Evolutionary conservation across 2,797 vertebrate species (phyloP).

Genomic region (Moxostoma hubbsi): DNA sequence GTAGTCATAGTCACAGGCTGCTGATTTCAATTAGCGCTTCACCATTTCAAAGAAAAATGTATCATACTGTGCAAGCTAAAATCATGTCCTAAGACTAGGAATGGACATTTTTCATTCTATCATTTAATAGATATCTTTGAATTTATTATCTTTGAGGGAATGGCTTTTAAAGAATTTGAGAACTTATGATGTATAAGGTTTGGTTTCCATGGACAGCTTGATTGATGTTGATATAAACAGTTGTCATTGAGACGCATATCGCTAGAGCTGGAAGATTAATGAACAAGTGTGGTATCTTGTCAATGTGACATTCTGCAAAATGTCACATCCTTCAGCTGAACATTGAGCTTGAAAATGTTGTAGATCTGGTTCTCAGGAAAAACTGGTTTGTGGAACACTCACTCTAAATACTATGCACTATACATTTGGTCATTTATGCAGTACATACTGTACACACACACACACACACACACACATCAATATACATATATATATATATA

Average conservation of each 20-base stretch:
- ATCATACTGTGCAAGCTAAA: conserved; percentile 39
- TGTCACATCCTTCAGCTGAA: conserved; percentile 22
- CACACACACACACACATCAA: too few relatives aligned
- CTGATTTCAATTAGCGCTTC: conserved; percentile 42
- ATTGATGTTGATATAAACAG: conserved; percentile 38
- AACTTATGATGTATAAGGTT: conserved; percentile 43
- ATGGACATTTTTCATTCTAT: conserved; percentile 47
- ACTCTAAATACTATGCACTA: too few relatives aligned
- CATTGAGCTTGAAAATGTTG: conserved; percentile 6
- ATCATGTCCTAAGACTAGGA: conserved; percentile 39
- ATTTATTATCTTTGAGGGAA: conserved; percentile 39
- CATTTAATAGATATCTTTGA: conserved; percentile 32
- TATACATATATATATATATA: too few relatives aligned
- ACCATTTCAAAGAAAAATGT: conserved; percentile 20
- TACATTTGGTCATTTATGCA: too few relatives aligned
- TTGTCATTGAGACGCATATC: conserved; percentile 27
- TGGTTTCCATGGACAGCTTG: conserved; percentile 33
- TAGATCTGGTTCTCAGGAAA: background rate
- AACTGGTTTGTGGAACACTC: too few relatives aligned
- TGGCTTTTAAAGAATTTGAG: conserved; percentile 31
- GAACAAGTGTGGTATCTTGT: conserved; percentile 2
- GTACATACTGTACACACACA: too few relatives aligned
- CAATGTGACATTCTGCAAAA: conserved; percentile 41
- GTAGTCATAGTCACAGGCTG: conserved; percentile 10
- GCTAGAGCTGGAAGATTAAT: conserved; percentile 27